Base-by-base conservation (phyloP, 2,888 invertebrate genomes). In the Cotesia congregata region DNA sequence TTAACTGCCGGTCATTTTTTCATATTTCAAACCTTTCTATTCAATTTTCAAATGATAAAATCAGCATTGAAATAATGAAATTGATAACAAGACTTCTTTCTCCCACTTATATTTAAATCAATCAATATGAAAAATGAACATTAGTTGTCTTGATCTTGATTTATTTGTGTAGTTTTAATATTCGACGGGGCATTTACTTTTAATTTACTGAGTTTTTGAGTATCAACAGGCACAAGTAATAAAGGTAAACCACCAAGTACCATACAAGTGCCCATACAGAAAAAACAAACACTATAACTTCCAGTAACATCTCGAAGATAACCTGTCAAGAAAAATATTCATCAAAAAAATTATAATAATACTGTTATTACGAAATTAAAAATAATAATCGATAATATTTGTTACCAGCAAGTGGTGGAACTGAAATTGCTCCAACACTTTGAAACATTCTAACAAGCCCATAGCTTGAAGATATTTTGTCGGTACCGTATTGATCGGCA, bases 181-280 rank as follows among this genome's bases (percentile, higher is more conserved):
- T 65, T 12, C n/a, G 50, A 40, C n/a, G 41, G 61, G 5, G 40
- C 17, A 72, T 65, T 65, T 1, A 64, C 30, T 17, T 78, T 74
- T 78, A 81, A 78, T 73, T 84, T 85, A 78, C 85, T 81, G 76
- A 85, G 81, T 72, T 86, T 85, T 74, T 82, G 82, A 62, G 75
- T 76, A 73, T 87, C 86, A 65, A 83, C 83, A 74, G 88, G 85
- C 76, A 89, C 89, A 72, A 91, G 91, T 40, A 94, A 88, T 65
- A 94, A 90, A 1, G 94, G 94, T 72, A 94, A 90, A 75, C 94
- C 92, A 77, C 94, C 94, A 50, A 94, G 89, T 0, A 94, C 92
- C 94, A 94, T 94, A 83, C 94, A 94, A 1, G 94, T 93, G 0
- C 94, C 94, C 94, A 94, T 94, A 80, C 94, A 94, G 86, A 94